Percentiles rank a stretch among this genome's conserved stretches.
These are phyloP conservation scores for Acrobeloides nanus DNA, from an alignment of 2,888 invertebrate species.

Conservation along the genomic window DNA sequence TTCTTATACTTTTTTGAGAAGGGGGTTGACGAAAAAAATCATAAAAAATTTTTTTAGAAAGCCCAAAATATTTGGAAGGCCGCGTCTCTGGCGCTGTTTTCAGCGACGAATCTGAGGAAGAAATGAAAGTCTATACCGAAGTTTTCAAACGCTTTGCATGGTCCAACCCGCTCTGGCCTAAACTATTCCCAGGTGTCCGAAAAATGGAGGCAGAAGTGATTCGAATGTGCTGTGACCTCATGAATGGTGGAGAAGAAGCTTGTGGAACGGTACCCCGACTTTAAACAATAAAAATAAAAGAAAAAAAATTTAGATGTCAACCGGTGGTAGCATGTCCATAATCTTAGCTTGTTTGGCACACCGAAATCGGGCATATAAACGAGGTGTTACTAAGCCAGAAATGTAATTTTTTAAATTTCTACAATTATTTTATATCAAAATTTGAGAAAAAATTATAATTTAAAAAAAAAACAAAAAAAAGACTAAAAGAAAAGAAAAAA, in stretches of 20 bases:
- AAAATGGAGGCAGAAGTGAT: conserved; percentile 94
- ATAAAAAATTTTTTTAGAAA: too few relatives aligned
- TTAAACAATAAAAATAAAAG: not conserved
- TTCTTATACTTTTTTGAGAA: too few relatives aligned
- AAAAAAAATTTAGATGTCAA: conserved; percentile 70
- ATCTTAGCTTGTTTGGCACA: conserved; percentile 84
- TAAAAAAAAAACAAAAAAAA: too few relatives aligned
- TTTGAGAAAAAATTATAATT: too few relatives aligned
- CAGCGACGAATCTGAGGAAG: conserved; percentile 27
- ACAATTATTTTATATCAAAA: too few relatives aligned
- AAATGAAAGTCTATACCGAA: conserved; percentile 59
- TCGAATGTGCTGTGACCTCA: conserved; percentile 73
- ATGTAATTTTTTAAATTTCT: too few relatives aligned
- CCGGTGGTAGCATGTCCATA: conserved; percentile 94
- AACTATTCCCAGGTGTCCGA: conserved; percentile 78
- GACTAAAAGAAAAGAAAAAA: too few relatives aligned
- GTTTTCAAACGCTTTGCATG: conserved; percentile 78
- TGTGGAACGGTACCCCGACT: conserved; percentile 61
- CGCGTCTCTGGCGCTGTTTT: conserved; percentile 82
- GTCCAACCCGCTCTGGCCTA: conserved; percentile 90
- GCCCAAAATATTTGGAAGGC: conserved; percentile 74
- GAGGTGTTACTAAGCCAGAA: conserved; percentile 78
- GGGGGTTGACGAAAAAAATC: too few relatives aligned
- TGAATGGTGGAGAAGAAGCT: conserved; percentile 70
- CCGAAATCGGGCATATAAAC: conserved; percentile 71